These are phyloP conservation scores for Andrena haemorrhoa DNA, from an alignment of 2,888 invertebrate species.

Conservation along the genomic window DNA sequence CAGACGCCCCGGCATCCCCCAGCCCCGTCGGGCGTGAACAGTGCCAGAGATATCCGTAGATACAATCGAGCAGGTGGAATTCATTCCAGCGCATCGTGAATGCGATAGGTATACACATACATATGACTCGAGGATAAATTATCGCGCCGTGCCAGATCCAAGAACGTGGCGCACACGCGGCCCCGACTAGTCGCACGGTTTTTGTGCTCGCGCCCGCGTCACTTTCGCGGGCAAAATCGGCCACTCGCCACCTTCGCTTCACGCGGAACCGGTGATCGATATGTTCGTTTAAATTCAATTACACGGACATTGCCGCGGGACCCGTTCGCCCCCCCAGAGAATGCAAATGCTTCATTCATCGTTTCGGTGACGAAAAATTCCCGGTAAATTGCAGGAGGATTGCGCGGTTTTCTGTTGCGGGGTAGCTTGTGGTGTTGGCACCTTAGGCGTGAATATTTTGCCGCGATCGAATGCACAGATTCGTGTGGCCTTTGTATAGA, in stretches of 20 bases:
- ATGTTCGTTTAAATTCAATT: neutral
- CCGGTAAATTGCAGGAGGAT: too few species aligned
- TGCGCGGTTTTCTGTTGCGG: too few species aligned
- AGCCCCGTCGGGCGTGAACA: conserved; percentile 50
- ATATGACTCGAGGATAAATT: conserved; percentile 51
- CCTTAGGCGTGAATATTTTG: too few species aligned
- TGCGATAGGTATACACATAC: conserved; percentile 22
- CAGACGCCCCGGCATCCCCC: conserved; percentile 24
- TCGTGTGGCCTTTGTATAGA: too few species aligned
- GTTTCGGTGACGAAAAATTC: too few species aligned
- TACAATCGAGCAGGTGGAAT: conserved; percentile 67
- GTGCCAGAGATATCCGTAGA: conserved; percentile 56
- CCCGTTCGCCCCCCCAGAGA: too few species aligned
- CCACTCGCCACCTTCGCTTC: too few species aligned
- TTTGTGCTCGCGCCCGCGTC: neutral
- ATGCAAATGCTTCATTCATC: too few species aligned
- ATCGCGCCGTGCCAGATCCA: conserved; percentile 17
- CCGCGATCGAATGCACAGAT: too few species aligned
- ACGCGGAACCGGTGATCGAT: conserved; percentile 11
- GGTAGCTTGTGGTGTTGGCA: too few species aligned
- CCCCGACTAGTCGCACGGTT: neutral
- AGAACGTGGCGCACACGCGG: neutral
- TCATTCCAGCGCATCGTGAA: conserved; percentile 53
- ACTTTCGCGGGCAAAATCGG: neutral
- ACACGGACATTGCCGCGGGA: neutral